These are phyloP conservation scores for Marasmarcha lunaedactyla DNA, from an alignment of 2,888 invertebrate species.

Conservation along the genomic window DNA sequence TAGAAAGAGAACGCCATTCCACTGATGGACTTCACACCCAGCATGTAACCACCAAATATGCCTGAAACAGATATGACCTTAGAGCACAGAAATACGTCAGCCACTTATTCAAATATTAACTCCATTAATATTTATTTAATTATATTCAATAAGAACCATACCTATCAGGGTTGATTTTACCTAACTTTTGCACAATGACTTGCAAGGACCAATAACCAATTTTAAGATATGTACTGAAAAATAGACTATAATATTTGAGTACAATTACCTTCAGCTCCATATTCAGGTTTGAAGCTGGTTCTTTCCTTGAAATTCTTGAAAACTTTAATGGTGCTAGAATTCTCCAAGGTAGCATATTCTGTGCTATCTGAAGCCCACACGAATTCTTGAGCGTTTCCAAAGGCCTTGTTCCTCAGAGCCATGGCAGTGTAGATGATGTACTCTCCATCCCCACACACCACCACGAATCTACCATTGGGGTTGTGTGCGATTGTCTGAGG, in stretches of 20 bases:
- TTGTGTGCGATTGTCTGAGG: conserved; percentile 99
- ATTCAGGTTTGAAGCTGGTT: conserved; percentile 95
- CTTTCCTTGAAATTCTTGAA: conserved; percentile 99
- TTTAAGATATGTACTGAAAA: too few species aligned
- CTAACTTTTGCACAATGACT: too few species aligned
- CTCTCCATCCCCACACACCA: conserved; percentile 99
- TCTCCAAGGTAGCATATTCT: conserved; percentile 91
- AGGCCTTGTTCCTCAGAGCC: conserved; percentile 98
- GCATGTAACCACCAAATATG: conserved; percentile 90
- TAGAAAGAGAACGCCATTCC: conserved; percentile 97
- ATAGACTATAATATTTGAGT: too few species aligned
- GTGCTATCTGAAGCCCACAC: conserved; percentile 98
- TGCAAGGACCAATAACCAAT: too few species aligned
- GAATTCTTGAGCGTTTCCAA: conserved; percentile 98
- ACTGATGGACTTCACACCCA: conserved; percentile 92
- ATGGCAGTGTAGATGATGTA: conserved; percentile 99
- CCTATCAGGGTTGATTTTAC: too few species aligned
- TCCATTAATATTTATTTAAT: not conserved
- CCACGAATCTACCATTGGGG: conserved; percentile 93
- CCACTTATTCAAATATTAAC: not conserved
- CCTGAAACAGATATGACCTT: conserved; percentile 55
- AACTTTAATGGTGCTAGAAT: conserved; percentile 89
- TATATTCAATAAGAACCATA: too few species aligned
- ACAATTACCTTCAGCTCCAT: conserved; percentile 92
- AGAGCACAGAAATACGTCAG: too few species aligned